Conservation (phyloP, 2,888 invertebrate species). For the Dicyrtomina minuta region DNA sequence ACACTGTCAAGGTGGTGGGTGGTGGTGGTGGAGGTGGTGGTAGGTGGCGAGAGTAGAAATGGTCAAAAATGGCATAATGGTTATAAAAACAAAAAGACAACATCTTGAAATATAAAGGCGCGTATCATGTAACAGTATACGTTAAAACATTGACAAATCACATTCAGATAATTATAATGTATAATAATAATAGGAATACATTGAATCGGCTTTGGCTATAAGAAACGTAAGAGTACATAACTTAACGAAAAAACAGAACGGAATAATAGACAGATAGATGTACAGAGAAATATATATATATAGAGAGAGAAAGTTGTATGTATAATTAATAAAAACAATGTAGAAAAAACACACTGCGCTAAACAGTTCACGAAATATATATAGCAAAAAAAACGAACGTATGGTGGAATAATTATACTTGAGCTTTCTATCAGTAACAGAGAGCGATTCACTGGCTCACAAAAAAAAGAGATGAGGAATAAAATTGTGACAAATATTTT, state of each 20-base stretch:
- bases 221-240: not conserved
- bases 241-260: slow-evolving; percentile 2
- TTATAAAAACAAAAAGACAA: too few relatives aligned
- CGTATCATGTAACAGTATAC: slow-evolving; percentile 21
- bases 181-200: not conserved
- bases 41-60: too few relatives aligned
- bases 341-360: slow-evolving; percentile 10
- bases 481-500: not conserved
- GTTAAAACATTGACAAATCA: slow-evolving; percentile 17
- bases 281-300: not conserved
- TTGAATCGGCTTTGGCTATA: too few relatives aligned
- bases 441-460: slow-evolving; percentile 4
- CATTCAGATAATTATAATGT: too few relatives aligned
- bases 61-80: too few relatives aligned
- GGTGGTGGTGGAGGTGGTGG: too few relatives aligned
- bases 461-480: not conserved
- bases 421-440: not conserved
- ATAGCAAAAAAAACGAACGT: not conserved
- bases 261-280: not conserved
- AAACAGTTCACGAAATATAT: slow-evolving; percentile 10
- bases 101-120: slow-evolving; percentile 10
- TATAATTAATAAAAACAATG: slow-evolving; percentile 2
- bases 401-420: too few relatives aligned
- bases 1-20: too few relatives aligned
- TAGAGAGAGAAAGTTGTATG: slow-evolving; percentile 7